Conservation (phyloP, 2,113 vertebrate species). For the Megaptera novaeangliae region DNA sequence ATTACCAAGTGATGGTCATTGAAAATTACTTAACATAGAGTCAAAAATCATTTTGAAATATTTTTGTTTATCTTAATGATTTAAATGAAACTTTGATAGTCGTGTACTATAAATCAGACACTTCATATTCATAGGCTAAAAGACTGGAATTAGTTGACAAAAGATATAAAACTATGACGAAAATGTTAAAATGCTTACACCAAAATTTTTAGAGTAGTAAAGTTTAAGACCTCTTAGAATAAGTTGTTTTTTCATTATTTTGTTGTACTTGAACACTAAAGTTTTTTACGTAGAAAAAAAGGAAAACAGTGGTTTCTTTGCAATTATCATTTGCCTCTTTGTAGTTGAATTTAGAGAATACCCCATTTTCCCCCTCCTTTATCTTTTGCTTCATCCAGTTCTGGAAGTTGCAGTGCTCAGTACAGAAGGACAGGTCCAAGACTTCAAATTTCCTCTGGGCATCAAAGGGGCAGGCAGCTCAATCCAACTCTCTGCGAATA, state of each 20-base stretch:
- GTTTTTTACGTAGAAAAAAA: neutral
- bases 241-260: neutral
- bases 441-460: conserved; percentile 96
- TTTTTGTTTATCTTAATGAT: neutral
- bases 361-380: neutral
- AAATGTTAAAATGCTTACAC: neutral
- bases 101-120: neutral
- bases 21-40: neutral
- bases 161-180: neutral
- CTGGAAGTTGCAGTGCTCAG: conserved; percentile 96
- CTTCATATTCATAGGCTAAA: neutral
- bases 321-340: neutral
- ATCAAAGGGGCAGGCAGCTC: conserved; percentile 90
- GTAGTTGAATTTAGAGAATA: neutral
- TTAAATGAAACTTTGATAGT: neutral
- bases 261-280: neutral
- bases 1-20: neutral
- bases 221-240: neutral
- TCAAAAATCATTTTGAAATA: neutral
- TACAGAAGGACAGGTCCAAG: conserved; percentile 98
- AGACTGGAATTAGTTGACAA: neutral
- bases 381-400: conserved; percentile 80
- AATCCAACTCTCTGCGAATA: conserved; percentile 96
- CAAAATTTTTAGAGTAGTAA: neutral
- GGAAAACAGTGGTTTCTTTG: neutral